A percentile compares a stretch with the other conserved stretches of the same genome.
Evolutionary conservation across 2,797 vertebrate genomes (phyloP).

Genomic region (Dendrocincla fuliginosa): DNA sequence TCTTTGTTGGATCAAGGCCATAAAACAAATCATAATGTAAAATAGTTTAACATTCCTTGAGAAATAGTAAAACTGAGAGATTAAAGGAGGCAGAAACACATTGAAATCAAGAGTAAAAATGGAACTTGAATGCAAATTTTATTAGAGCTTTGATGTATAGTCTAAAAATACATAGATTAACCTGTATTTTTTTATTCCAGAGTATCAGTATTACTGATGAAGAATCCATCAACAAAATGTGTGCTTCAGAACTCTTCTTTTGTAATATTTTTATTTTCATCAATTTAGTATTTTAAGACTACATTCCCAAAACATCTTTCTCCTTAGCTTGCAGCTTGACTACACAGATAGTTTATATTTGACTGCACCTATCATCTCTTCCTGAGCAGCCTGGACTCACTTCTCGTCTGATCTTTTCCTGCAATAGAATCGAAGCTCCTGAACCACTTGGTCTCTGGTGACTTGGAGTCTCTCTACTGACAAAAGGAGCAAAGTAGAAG

Average conservation of each 20-base stretch:
- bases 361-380: neutral
- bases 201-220: neutral
- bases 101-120: neutral
- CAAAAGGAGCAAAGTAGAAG: neutral
- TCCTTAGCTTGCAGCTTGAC: neutral
- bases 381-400: conserved; percentile 29
- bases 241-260: neutral
- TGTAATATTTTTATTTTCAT: neutral
- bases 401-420: conserved; percentile 20
- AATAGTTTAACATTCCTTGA: neutral
- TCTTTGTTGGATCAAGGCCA: neutral
- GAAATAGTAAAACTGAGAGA: neutral
- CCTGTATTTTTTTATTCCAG: neutral
- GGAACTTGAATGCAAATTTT: neutral
- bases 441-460: neutral
- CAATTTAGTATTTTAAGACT: neutral
- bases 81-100: neutral
- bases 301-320: neutral
- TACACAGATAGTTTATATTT: neutral
- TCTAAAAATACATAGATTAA: neutral
- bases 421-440: conserved; percentile 4
- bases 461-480: neutral
- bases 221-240: neutral
- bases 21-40: neutral
- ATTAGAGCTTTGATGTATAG: neutral